Base-by-base conservation (phyloP, 1,140 invertebrate species). In the Pseudomyrmex flavicornis region DNA sequence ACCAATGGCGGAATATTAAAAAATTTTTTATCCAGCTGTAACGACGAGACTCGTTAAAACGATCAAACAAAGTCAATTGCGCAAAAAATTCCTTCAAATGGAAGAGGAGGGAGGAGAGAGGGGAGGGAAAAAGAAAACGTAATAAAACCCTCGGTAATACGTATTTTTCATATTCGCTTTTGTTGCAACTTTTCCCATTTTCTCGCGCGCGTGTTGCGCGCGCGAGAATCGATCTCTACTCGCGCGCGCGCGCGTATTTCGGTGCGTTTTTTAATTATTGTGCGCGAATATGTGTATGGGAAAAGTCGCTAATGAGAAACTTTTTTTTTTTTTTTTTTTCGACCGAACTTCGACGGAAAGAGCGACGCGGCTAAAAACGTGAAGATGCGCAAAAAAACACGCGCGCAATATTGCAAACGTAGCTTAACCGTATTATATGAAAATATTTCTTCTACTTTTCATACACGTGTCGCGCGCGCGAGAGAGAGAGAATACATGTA, bases 221-320 rank as follows among this genome's bases (percentile, higher is more conserved):
- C 13, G 26, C 26, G 26, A 26, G 48, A 56, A 75, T 74, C 44
- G 20, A 74, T 63, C n/a, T 65, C 44, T 54, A 3, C 20, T 62
- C 44, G 3, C 54, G 44, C 54, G 17, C 17, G 17, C 17, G 3
- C 54, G 44, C 58, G 10, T 35, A 35, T 70, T 82, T 58, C n/a
- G n/a, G 26, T 59, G 35, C 35, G 20, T 82, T 74, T 62, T 44
- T 50, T 35, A 35, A 44, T 65, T 76, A 76, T 22, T 77, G 66
- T 5, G 26, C 3, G 63, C 10, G n/a, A 26, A 35, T 35, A 35
- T 35, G 5, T 35, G 35, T 35, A 1, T 7, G 35, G 13, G 22
- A 69, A 77, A 69, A n/a, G 26, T 69, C 46, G 66, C 50, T 69
- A 66, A 66, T 54, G 65, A 70, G n/a, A 79, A 50, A 46, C 10